Evolutionary conservation across 2,888 invertebrate species (phyloP).

Genomic region (Nemotelus nigrinus): DNA sequence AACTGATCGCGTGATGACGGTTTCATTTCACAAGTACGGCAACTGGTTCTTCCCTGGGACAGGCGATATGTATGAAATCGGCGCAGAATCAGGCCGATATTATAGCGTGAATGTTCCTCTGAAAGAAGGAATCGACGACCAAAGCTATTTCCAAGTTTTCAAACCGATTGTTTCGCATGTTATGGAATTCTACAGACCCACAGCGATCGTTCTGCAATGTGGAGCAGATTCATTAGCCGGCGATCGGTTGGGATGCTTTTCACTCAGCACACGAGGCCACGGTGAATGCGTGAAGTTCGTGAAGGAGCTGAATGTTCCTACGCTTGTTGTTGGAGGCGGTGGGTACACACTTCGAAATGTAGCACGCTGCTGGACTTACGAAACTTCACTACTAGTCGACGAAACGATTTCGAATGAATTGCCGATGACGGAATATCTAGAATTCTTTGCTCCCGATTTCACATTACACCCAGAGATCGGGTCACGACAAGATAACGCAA

Average conservation of each 20-base stretch:
- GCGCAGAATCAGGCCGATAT: constrained; percentile 93
- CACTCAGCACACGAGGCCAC: constrained; percentile 92
- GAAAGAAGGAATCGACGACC: constrained; percentile 97
- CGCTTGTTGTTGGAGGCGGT: constrained; percentile 85
- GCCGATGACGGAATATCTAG: constrained; percentile 94
- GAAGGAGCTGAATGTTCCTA: constrained; percentile 89
- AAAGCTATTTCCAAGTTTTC: constrained; percentile 90
- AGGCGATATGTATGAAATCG: constrained; percentile 98
- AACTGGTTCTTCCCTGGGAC: constrained; percentile 98
- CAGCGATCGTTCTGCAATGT: constrained; percentile 96
- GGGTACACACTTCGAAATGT: constrained; percentile 96
- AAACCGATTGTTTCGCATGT: constrained; percentile 93
- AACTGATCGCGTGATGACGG: constrained; percentile 98
- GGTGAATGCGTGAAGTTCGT: constrained; percentile 98
- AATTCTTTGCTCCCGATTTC: constrained; percentile 98
- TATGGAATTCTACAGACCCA: constrained; percentile 96
- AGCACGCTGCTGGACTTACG: constrained; percentile 98
- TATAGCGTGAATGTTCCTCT: constrained; percentile 98
- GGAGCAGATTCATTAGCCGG: constrained; percentile 98
- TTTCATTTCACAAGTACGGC: constrained; percentile 98
- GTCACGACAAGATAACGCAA: constrained; percentile 89
- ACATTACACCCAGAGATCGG: constrained; percentile 93
- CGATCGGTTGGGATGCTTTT: constrained; percentile 95
- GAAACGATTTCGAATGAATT: constrained; percentile 94
- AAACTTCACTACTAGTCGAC: constrained; percentile 93